Evolutionary conservation across 2,113 vertebrate species (phyloP).

Genomic region (Actenoides hombroni): DNA sequence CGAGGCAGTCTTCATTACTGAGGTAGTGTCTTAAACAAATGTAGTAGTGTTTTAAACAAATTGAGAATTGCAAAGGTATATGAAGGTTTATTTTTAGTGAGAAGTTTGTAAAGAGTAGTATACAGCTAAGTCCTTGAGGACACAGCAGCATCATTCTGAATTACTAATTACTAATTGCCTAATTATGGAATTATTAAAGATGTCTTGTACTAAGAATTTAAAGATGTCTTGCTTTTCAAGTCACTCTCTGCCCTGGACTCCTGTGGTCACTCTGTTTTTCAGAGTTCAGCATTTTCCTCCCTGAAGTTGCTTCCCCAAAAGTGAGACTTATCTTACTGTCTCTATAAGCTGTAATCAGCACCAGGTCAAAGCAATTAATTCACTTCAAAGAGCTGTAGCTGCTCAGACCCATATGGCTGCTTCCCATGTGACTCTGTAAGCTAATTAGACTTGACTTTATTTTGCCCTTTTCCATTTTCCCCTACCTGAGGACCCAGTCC

Average conservation of each 20-base stretch:
- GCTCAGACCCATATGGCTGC: constrained; percentile 40
- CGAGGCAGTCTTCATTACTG: background rate
- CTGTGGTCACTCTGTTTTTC: background rate
- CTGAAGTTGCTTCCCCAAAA: background rate
- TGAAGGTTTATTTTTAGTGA: background rate
- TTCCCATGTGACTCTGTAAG: constrained; percentile 37
- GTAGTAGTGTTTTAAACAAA: background rate
- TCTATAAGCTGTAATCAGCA: constrained; percentile 33
- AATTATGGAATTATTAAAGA: background rate
- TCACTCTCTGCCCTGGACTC: background rate
- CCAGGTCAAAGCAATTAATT: constrained; percentile 69
- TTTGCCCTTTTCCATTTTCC: constrained; percentile 18
- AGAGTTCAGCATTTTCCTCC: background rate
- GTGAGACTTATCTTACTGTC: background rate
- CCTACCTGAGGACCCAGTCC: background rate
- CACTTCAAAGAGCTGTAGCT: constrained; percentile 41
- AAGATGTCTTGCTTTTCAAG: background rate
- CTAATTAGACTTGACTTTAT: constrained; percentile 60
- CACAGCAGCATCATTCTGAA: background rate
- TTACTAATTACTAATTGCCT: background rate
- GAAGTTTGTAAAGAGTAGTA: background rate
- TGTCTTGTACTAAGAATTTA: background rate
- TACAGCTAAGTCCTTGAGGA: background rate
- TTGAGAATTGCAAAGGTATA: background rate
- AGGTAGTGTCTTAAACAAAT: background rate